These are phyloP conservation scores for Momotus momota DNA, from an alignment of 2,797 vertebrate genomes.

Conservation along the genomic window DNA sequence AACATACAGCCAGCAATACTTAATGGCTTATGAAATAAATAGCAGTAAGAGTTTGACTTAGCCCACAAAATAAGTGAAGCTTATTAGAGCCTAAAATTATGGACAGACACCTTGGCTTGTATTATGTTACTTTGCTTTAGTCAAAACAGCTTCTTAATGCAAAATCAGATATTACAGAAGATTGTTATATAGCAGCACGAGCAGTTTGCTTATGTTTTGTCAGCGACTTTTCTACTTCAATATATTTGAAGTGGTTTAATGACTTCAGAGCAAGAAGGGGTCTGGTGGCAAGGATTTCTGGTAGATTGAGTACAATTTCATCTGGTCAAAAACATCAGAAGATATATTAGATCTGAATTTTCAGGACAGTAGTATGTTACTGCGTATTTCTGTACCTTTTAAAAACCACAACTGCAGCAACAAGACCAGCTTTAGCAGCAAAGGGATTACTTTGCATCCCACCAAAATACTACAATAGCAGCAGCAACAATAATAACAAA, in stretches of 20 bases:
- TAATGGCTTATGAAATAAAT: neutral
- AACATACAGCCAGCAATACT: neutral
- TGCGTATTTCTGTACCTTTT: neutral
- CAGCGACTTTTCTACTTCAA: neutral
- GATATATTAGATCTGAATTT: neutral
- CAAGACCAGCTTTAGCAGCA: neutral
- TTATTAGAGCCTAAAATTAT: neutral
- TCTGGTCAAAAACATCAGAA: neutral
- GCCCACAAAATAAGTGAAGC: neutral
- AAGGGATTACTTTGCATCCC: neutral
- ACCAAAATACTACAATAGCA: neutral
- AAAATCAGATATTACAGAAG: neutral
- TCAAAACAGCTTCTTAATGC: neutral
- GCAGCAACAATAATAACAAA: neutral
- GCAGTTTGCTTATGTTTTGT: neutral
- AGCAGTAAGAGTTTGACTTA: neutral
- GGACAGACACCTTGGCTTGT: neutral
- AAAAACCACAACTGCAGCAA: neutral
- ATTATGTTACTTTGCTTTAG: neutral
- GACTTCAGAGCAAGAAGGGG: neutral
- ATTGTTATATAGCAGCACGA: neutral
- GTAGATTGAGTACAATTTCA: neutral
- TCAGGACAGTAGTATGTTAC: neutral
- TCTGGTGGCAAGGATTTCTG: neutral
- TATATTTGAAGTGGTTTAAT: neutral